Evolutionary conservation across 2,888 invertebrate species (phyloP), one percentile per base, ranked within the genome.

Genomic region (Clusia tigrina): DNA sequence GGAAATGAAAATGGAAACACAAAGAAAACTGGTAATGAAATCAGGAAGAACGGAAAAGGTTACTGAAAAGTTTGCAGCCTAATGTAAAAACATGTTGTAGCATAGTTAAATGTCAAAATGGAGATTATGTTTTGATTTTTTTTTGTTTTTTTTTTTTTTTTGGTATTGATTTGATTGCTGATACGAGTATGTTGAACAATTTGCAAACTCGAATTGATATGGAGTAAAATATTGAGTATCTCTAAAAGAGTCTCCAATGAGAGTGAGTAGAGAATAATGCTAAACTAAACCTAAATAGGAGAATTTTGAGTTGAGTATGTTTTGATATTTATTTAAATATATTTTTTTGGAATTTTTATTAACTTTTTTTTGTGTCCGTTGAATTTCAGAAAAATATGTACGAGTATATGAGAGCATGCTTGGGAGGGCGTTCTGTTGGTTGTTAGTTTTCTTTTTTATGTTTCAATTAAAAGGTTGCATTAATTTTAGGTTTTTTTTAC

Each of bases 341-440:
- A 26, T 60, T 59, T 67, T 59, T 60, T 64, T 15, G n/a, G 32
- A 32, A 42, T 15, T 42, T 12, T 6, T n/a, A 42, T 15, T 12
- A 17, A 42, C 9, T 65, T 63, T 60, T 52, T 62, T 48, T 24
- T 48, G 42, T 66, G 59, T 58, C 12, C 12, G 48, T 48, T 48
- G 5, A 20, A 20, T 48, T 48, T 48, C 22, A 20, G 9, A 15
- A n/a, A 15, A 15, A 42, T 69, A 72, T 73, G 70, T n/a, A n/a
- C n/a, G n/a, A n/a, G n/a, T n/a, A n/a, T n/a, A 78, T 77, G 73
- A 79, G 73, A 78, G 79, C 81, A 81, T 81, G 81, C 81, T 81
- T 80, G 79, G 80, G 81, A 81, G 78, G 81, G 79, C 79, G 76
- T 74, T n/a, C n/a, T n/a, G n/a, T n/a, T 72, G 68, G 60, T 67